Base-by-base conservation (phyloP, 2,888 invertebrate species). In the Antheraea assamensis region DNA sequence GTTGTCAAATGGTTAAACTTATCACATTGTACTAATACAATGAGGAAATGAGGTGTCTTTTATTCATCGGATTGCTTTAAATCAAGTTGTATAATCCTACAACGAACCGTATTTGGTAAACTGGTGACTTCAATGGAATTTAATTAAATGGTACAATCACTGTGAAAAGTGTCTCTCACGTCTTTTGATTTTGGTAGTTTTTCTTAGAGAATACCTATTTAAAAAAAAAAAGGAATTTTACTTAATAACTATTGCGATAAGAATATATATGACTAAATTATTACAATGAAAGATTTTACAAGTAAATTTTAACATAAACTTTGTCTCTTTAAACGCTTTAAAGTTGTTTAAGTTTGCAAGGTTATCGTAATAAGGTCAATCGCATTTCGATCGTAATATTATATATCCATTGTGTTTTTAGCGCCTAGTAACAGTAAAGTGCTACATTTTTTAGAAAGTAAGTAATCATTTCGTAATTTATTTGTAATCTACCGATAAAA, bases 401-500 rank as follows among this genome's bases (percentile, higher is more conserved):
- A 35, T 31, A 15, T 68, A 35, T 66, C 47, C 64, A 47, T 64
- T 72, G 58, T 72, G 64, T 72, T 42, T 17, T 64, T 47, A 64
- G 27, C 47, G 49, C 19, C 31, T 24, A 64, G 35, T 64, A 15
- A 42, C 24, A 15, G 47, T 35, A 72, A 72, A 17, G 24, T 19
- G 3, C 52, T 73, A n/a, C 27, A 30, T 21, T 24, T 52, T 66
- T n/a, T 68, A 55, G 58, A 70, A 47, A 72, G 47, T 31, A 70
- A 21, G 19, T 47, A 42, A 70, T 42, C 24, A 47, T 47, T 70
- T 42, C n/a, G 27, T 71, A 68, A 35, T 68, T 68, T 68, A 64
- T 64, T n/a, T n/a, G 4, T 30, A 64, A 64, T 31, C 35, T 21
- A 35, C n/a, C n/a, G 75, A 83, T 83, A 85, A 89, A 89, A 84